Base-by-base conservation (phyloP, 2,797 vertebrate species). In the Tapera naevia region DNA sequence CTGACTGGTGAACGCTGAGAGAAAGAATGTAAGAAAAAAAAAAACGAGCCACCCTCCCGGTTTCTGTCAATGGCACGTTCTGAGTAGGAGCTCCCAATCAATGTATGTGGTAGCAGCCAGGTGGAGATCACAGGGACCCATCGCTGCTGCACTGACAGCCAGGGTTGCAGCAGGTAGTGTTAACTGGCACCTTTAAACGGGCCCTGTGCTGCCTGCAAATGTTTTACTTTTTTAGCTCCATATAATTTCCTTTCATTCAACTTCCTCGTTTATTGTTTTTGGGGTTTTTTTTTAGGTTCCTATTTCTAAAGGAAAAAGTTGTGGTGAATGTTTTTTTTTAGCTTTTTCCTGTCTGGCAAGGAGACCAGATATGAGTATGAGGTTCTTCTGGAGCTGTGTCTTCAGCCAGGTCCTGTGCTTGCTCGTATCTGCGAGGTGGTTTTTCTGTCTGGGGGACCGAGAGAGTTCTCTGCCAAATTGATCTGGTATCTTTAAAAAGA, bases 291-390 rank as follows among this genome's bases (percentile, higher is more conserved):
- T 19, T 30, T 0, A 22, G 35, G 62, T 79, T 72, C 60, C 69
- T 70, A 70, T 92, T 94, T 92, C 45, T 73, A 62, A 88, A 78
- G 82, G 64, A 56, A 94, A 92, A 85, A 62, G 22, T 91, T 80
- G 61, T 32, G 86, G 80, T 86, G 27, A 48, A 2, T 64, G 57
- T 86, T 82, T 82, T 87, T 82, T 82, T 82, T 79, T 45, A 53
- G 62, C 33, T 25, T 73, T 94, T 93, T 89, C 64, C 84, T 80
- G 72, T 78, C 74, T 89, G 84, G 35, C 87, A 80, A 57, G 39
- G 32, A 22, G 80, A 37, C 27, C 27, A 86, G 43, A 22, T 72
- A 9, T 5, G 80, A 93, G 45, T 11, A 10, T 89, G 37, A 33
- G 28, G 19, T 75, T 82, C 48, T 94, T 69, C 56, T 87, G 76